Evolutionary conservation across 2,797 vertebrate species (phyloP).

Genomic region (Sebastes hubbsi): DNA sequence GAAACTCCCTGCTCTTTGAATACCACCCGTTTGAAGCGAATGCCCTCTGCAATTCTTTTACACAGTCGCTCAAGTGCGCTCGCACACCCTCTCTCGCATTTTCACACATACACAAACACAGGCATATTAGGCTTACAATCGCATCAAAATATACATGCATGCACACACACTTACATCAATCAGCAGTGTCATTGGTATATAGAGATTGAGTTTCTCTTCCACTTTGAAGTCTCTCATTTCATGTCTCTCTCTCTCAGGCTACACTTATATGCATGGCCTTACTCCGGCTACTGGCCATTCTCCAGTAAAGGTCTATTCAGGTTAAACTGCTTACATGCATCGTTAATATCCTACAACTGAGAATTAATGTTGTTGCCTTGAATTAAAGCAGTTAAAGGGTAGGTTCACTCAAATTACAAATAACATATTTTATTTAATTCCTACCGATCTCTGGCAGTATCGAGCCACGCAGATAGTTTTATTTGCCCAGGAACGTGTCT

Average conservation of each 20-base stretch:
- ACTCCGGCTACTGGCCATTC: slow-evolving; percentile 13
- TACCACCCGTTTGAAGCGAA: slow-evolving; percentile 69
- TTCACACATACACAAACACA: slow-evolving; percentile 1
- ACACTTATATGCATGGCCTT: slow-evolving; percentile 14
- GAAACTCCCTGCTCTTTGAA: slow-evolving; percentile 79
- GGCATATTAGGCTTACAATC: neutral
- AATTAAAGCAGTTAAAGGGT: slow-evolving; percentile 6
- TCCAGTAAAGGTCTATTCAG: slow-evolving; percentile 35
- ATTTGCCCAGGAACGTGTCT: neutral
- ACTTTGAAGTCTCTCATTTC: slow-evolving; percentile 37
- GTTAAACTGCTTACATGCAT: slow-evolving; percentile 39
- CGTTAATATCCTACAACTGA: slow-evolving; percentile 8
- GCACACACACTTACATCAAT: neutral
- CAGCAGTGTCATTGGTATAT: neutral
- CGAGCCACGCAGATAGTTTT: neutral
- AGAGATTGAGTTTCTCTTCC: slow-evolving; percentile 4
- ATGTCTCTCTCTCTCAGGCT: slow-evolving; percentile 7
- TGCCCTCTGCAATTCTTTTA: slow-evolving; percentile 75
- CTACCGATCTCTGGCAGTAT: neutral
- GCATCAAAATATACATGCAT: neutral
- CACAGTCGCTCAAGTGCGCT: slow-evolving; percentile 52
- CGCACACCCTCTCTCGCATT: slow-evolving; percentile 16
- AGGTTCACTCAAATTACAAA: neutral
- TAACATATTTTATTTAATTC: neutral
- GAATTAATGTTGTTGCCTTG: slow-evolving; percentile 6